phyloP scores from a whole-genome alignment of 30 jellyfish, hydroid and myxozoan species.

The Chrysaora quinquecirrha region DNA sequence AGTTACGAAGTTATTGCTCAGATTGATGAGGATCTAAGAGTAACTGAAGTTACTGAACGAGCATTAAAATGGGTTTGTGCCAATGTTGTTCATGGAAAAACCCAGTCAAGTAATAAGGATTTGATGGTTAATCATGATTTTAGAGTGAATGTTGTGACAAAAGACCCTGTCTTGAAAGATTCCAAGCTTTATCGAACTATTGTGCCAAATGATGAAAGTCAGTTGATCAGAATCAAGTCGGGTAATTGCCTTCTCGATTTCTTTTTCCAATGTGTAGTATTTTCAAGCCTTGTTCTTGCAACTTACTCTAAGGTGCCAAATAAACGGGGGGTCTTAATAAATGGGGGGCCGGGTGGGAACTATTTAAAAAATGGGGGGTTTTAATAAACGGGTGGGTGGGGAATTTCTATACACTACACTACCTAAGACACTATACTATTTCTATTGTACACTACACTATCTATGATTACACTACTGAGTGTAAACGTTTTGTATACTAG shows the following conservation, averaged over 20 bases:
- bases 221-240: not conserved
- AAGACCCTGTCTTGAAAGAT: slow-evolving; percentile 27
- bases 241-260: no score
- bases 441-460: no score
- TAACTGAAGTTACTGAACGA: slow-evolving; percentile 60
- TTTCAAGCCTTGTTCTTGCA: not conserved
- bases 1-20: slow-evolving; percentile 78
- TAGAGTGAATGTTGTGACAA: slow-evolving; percentile 57
- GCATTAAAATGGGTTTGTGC: slow-evolving; percentile 83
- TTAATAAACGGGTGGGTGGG: no score
- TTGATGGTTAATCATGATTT: slow-evolving; percentile 54
- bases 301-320: no score
- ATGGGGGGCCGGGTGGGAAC: not conserved
- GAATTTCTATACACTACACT: no score
- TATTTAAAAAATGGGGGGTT: no score
- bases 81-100: slow-evolving; percentile 56
- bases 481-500: no score
- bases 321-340: no score
- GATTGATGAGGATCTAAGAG: slow-evolving; percentile 33
- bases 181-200: slow-evolving; percentile 65
- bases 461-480: no score
- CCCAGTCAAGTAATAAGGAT: slow-evolving; percentile 11
- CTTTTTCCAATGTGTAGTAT: not conserved
- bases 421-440: no score
- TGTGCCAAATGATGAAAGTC: slow-evolving; percentile 13